These are phyloP conservation scores for Reticulitermes lucifugus DNA, from an alignment of 2,888 invertebrate species.

Conservation along the genomic window DNA sequence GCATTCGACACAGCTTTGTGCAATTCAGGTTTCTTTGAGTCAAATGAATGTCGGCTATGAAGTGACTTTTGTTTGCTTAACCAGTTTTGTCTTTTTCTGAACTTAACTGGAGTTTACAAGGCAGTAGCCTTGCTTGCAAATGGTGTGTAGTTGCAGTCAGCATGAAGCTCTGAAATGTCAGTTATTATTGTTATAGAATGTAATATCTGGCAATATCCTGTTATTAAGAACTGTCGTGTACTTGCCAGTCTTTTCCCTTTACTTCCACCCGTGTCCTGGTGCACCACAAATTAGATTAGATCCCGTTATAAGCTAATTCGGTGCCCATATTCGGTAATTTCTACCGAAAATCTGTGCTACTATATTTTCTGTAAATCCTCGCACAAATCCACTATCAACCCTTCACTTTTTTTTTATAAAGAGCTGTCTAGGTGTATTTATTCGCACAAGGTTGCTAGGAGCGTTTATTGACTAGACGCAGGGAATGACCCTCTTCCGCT, in stretches of 20 bases:
- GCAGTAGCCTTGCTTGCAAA: too few species aligned
- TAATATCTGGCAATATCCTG: neutral
- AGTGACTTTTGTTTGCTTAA: too few species aligned
- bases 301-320: neutral
- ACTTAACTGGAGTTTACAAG: too few species aligned
- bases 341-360: neutral
- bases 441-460: slow-evolving; percentile 9
- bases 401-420: neutral
- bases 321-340: neutral
- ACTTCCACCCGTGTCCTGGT: neutral
- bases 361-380: neutral
- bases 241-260: neutral
- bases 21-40: too few species aligned
- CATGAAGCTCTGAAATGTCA: too few species aligned
- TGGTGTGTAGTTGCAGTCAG: too few species aligned
- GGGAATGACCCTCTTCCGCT: neutral
- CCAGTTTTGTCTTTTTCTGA: too few species aligned
- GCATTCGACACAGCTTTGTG: too few species aligned
- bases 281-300: neutral
- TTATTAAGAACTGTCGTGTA: neutral
- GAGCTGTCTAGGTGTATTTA: slow-evolving; percentile 18
- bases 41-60: too few species aligned
- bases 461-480: slow-evolving; percentile 20
- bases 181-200: neutral
- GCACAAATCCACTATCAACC: neutral